Conservation (phyloP, 2,797 vertebrate species). For the Ctenopoma multispine region DNA sequence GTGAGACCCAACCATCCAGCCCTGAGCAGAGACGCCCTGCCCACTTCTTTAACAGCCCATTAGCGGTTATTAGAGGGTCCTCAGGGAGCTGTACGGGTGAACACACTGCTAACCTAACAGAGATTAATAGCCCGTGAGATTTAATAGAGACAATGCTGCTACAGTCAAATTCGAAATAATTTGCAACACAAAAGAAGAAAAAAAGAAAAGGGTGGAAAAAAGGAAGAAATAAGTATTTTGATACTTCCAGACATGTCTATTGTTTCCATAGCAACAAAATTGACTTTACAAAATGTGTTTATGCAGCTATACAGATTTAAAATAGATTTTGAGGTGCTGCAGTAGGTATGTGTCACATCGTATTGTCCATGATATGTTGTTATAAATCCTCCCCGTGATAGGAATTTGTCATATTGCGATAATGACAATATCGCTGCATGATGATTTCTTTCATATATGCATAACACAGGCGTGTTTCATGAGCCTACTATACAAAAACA, state of each 20-base stretch:
- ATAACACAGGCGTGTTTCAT: too few species aligned
- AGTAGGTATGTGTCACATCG: too few species aligned
- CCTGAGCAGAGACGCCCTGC: conserved; percentile 57
- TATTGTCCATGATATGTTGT: too few species aligned
- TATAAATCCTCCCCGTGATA: too few species aligned
- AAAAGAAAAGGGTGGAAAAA: conserved; percentile 13
- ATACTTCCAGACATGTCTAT: background rate
- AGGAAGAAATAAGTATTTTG: conserved; percentile 19
- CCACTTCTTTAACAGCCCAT: conserved; percentile 82
- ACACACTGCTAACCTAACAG: conserved; percentile 55
- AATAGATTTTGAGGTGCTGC: background rate
- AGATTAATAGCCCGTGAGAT: conserved; percentile 72
- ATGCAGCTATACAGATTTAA: background rate
- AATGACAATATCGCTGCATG: too few species aligned
- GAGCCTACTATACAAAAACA: too few species aligned
- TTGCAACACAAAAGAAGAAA: background rate
- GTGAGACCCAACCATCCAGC: conserved; percentile 67
- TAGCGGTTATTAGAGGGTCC: conserved; percentile 77
- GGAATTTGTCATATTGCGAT: too few species aligned
- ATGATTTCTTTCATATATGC: too few species aligned
- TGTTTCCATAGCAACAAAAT: background rate
- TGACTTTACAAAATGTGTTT: background rate
- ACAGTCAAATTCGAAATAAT: conserved; percentile 30
- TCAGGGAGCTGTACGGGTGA: conserved; percentile 68
- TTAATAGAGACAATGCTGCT: conserved; percentile 47